Conservation (phyloP, 2,888 invertebrate species). For the Dorcus parallelipipedus region DNA sequence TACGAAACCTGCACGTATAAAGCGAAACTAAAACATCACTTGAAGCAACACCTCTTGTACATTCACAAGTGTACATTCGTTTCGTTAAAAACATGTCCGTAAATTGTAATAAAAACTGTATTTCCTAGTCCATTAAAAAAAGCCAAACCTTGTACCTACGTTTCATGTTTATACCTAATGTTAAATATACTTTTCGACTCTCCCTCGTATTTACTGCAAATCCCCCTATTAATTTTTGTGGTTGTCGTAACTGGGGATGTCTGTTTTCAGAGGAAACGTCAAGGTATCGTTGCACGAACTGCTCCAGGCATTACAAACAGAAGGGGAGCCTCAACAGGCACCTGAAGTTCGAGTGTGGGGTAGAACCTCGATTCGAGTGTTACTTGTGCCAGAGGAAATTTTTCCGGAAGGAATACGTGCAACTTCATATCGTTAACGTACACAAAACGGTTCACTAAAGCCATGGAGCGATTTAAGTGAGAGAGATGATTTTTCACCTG, state of each 20-base stretch:
- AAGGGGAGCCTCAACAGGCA: conserved; percentile 13
- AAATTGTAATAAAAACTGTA: background rate
- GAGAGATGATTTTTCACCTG: background rate
- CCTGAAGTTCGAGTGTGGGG: conserved; percentile 17
- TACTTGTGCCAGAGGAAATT: conserved; percentile 6
- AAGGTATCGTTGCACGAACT: conserved; percentile 11
- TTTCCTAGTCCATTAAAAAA: background rate
- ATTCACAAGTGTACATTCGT: background rate
- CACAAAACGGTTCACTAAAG: background rate
- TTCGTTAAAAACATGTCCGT: background rate
- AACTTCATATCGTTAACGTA: conserved; percentile 2
- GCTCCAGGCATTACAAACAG: conserved; percentile 15
- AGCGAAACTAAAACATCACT: conserved; percentile 6
- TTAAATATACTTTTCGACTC: background rate
- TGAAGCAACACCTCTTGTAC: conserved; percentile 8
- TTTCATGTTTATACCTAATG: too few relatives aligned
- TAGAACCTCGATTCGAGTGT: conserved; percentile 15
- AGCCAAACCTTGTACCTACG: background rate
- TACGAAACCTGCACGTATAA: conserved; percentile 8
- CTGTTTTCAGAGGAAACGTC: background rate
- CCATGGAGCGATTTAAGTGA: background rate
- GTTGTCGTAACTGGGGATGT: background rate
- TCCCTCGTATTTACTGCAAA: background rate
- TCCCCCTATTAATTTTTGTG: background rate
- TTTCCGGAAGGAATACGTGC: conserved; percentile 6